Conservation (phyloP, 2,113 vertebrate genomes). For the Caloenas nicobarica region DNA sequence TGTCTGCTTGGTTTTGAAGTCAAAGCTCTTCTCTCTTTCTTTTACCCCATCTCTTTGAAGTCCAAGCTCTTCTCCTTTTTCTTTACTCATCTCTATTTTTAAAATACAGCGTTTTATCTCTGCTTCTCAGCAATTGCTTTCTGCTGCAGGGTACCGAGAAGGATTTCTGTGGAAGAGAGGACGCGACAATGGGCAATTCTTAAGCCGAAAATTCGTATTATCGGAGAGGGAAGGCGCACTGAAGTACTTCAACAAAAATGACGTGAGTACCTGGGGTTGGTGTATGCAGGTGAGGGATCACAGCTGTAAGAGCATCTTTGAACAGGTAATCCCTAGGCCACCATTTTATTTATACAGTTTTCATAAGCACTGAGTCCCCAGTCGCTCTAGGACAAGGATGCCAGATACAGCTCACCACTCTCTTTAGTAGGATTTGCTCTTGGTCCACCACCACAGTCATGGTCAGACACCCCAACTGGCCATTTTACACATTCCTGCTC, state of each 20-base stretch:
- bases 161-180: constrained; percentile 96
- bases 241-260: constrained; percentile 96
- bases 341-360: background rate
- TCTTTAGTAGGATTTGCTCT: background rate
- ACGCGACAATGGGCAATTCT: constrained; percentile 92
- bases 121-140: background rate
- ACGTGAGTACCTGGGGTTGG: constrained; percentile 75
- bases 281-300: accelerated
- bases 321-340: accelerated
- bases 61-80: background rate
- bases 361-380: background rate
- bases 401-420: background rate
- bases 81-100: background rate
- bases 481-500: background rate
- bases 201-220: constrained; percentile 92
- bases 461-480: background rate
- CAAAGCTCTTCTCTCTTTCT: background rate
- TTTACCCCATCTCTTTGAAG: background rate
- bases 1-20: background rate
- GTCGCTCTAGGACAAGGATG: background rate
- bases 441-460: background rate
- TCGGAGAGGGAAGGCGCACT: constrained; percentile 91
- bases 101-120: background rate
- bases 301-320: background rate
- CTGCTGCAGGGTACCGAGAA: constrained; percentile 88